Evolutionary conservation across 2,113 vertebrate genomes (phyloP).

Genomic region (Plotosus lineatus): DNA sequence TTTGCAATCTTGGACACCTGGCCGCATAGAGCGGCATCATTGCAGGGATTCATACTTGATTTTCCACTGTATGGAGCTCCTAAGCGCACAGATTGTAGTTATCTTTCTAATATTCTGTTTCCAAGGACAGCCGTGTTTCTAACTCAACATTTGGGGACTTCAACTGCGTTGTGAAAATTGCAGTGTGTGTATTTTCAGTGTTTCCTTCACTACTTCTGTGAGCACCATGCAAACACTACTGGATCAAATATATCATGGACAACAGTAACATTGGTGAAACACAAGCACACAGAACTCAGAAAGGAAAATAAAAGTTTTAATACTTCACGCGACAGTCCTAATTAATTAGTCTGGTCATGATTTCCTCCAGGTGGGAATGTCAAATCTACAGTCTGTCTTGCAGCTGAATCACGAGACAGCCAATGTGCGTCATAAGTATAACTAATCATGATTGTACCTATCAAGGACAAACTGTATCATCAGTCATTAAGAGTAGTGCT

Average conservation of each 20-base stretch:
- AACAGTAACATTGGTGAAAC: background rate
- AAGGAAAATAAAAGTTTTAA: background rate
- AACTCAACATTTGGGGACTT: background rate
- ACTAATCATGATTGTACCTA: background rate
- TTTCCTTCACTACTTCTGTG: background rate
- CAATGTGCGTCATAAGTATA: background rate
- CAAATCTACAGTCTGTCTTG: background rate
- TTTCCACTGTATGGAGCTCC: background rate
- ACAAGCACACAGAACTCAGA: background rate
- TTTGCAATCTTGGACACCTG: background rate
- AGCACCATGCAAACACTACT: background rate
- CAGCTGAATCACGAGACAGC: background rate
- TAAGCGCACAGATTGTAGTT: background rate
- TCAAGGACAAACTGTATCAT: background rate
- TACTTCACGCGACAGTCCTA: background rate
- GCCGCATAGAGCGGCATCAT: background rate
- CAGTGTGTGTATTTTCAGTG: background rate
- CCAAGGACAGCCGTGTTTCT: background rate
- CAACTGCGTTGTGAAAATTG: background rate
- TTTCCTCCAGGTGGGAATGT: background rate
- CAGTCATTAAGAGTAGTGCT: background rate
- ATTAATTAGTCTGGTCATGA: background rate
- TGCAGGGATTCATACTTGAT: background rate
- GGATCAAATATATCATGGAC: background rate
- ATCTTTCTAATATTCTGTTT: background rate